These are phyloP conservation scores for Cactoblastis cactorum DNA, from an alignment of 2,888 invertebrate genomes.

Conservation along the genomic window DNA sequence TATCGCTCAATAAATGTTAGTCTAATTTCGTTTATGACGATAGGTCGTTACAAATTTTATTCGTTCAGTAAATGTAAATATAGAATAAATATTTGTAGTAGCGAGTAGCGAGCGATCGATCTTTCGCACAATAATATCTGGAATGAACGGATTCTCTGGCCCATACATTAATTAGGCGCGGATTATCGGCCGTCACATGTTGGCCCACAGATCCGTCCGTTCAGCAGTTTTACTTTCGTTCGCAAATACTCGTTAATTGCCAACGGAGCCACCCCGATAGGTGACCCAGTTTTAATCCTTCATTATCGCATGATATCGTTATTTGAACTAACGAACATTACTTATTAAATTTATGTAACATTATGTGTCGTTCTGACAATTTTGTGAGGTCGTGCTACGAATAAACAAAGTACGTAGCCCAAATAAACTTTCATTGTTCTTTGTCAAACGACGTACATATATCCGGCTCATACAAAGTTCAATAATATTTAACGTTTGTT, in stretches of 20 bases:
- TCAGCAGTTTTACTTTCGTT: conserved; percentile 18
- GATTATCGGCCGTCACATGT: conserved; percentile 39
- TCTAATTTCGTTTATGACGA: neutral
- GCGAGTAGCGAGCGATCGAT: conserved; percentile 20
- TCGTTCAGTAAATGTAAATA: neutral
- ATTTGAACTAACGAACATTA: neutral
- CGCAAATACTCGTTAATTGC: conserved; percentile 19
- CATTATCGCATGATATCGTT: neutral
- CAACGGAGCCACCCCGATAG: neutral
- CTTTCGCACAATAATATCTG: conserved; percentile 30
- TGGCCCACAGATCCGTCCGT: conserved; percentile 36
- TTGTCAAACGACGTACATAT: neutral
- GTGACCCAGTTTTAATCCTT: conserved; percentile 4
- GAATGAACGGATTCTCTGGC: conserved; percentile 30
- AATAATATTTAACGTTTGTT: neutral
- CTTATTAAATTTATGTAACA: neutral
- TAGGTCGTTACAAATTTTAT: neutral
- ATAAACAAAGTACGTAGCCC: neutral
- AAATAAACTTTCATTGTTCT: neutral
- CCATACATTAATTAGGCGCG: conserved; percentile 41
- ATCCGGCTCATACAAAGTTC: neutral
- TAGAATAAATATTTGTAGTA: conserved; percentile 4
- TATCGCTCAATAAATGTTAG: neutral
- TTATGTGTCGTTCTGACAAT: neutral
- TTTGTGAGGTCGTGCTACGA: neutral